Evolutionary conservation across 2,888 invertebrate species (phyloP).

Genomic region (Dendrolimus houi): DNA sequence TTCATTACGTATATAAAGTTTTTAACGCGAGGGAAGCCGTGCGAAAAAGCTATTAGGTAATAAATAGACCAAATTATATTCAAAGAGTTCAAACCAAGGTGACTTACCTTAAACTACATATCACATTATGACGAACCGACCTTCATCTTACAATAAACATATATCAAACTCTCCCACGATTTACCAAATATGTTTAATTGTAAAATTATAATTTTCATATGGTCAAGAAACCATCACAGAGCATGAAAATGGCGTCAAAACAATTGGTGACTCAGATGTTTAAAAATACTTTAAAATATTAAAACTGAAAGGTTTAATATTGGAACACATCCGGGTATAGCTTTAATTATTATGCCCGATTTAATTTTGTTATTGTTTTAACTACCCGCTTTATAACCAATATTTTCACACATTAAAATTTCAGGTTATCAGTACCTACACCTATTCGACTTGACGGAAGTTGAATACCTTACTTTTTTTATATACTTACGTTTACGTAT

Average conservation of each 20-base stretch:
- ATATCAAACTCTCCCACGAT: slow-evolving; percentile 20
- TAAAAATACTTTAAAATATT: neutral
- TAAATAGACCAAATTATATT: no score
- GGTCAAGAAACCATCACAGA: slow-evolving; percentile 4
- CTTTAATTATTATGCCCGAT: no score
- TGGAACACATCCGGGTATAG: neutral
- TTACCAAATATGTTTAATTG: slow-evolving; percentile 11
- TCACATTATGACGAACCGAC: slow-evolving; percentile 6
- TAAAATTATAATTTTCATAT: slow-evolving; percentile 9
- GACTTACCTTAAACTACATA: slow-evolving; percentile 3
- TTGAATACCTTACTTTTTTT: no score
- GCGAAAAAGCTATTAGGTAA: no score
- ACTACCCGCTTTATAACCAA: no score
- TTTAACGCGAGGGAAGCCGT: no score
- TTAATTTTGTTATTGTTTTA: no score
- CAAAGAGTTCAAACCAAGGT: slow-evolving; percentile 1
- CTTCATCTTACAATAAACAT: slow-evolving; percentile 19
- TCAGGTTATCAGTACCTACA: no score
- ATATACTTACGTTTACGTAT: no score
- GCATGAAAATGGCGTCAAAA: neutral
- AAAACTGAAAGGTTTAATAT: neutral
- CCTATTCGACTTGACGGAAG: no score
- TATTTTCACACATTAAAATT: no score
- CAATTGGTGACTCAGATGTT: neutral
- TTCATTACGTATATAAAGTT: no score